A percentile compares a stretch with the other conserved stretches of the same genome.
These are phyloP conservation scores for Notothenia coriiceps DNA, from an alignment of 2,113 vertebrate genomes.

Conservation along the genomic window DNA sequence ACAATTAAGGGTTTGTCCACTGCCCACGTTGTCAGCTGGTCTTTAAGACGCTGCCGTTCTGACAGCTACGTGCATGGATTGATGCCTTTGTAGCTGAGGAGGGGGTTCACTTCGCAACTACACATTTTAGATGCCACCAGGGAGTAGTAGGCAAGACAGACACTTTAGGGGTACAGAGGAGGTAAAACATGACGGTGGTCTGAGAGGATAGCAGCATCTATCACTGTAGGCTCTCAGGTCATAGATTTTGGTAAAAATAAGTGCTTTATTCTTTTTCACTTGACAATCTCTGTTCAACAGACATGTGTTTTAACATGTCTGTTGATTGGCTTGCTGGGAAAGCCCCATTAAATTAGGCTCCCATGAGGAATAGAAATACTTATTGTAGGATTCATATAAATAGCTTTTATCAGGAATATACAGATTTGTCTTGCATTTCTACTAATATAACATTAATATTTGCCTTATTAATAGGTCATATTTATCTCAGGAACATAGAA, in stretches of 20 bases:
- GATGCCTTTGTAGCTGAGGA: too few species aligned
- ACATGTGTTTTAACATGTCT: not conserved
- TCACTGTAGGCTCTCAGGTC: slow-evolving; percentile 19
- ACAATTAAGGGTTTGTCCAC: too few species aligned
- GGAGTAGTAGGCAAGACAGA: slow-evolving; percentile 18
- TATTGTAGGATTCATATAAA: not conserved
- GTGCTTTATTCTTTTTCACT: slow-evolving; percentile 1
- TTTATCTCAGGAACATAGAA: too few species aligned
- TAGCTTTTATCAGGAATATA: not conserved
- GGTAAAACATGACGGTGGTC: slow-evolving; percentile 39
- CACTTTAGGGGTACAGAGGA: slow-evolving; percentile 3
- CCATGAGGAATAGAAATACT: not conserved
- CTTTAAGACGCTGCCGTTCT: too few species aligned
- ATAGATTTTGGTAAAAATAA: not conserved
- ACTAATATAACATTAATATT: not conserved
- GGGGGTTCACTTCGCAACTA: too few species aligned
- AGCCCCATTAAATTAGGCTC: not conserved
- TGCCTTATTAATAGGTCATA: too few species aligned
- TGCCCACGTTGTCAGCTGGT: too few species aligned
- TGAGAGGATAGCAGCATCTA: slow-evolving; percentile 26
- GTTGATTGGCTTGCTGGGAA: slow-evolving; percentile 7
- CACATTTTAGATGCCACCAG: too few species aligned
- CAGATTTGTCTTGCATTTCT: not conserved
- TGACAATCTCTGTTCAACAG: not conserved
- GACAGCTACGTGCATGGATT: too few species aligned